Evolutionary conservation across 2,888 invertebrate species (phyloP), one percentile per base, ranked within the genome.

Genomic region (Imbricaverruca yamaguchii): DNA sequence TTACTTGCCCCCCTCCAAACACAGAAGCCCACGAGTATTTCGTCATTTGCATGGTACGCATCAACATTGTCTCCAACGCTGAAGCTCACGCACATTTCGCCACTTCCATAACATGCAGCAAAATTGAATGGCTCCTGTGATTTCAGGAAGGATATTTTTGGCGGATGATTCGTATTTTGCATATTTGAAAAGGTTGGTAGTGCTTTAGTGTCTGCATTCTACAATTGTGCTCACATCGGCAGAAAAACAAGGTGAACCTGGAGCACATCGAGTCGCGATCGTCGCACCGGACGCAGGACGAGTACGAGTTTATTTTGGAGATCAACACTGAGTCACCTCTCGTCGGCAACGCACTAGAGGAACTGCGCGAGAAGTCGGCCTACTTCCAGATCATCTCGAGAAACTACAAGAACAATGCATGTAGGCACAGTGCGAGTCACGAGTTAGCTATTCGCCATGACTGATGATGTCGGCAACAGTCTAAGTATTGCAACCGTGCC

Each of bases 281-380:
- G 0, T 97, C 97, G 0, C 91, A 92, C 80, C 90, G 95, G 83
- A 90, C 91, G 65, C 91, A 86, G 10, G 92, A 92, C 55, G 88
- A 90, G 82, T 98, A 97, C 86, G 97, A 98, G 88, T 98, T 98
- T 87, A 95, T 96, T 91, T 94, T 98, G 61, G 95, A 97, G 86
- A 96, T 96, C 85, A 94, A 95, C 83, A 92, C 84, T 25, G 89
- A 84, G 53, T 84, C 90, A 0, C 94, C 94, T 0, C 91, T 94
- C 83, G 89, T 97, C 78, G 92, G 92, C 9, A 90, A 88, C 0
- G 94, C 93, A 0, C 91, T 97, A 25, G 92, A 92, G 55, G 92
- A 92, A 79, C 88, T 98, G 69, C 91, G 91, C 84, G 87, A 90
- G 4, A 89, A 90, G 81, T 92, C 93, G 82, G 91, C 91, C 83